Evolutionary conservation across 2,888 invertebrate genomes (phyloP).

Genomic region (Leucoma salicis): DNA sequence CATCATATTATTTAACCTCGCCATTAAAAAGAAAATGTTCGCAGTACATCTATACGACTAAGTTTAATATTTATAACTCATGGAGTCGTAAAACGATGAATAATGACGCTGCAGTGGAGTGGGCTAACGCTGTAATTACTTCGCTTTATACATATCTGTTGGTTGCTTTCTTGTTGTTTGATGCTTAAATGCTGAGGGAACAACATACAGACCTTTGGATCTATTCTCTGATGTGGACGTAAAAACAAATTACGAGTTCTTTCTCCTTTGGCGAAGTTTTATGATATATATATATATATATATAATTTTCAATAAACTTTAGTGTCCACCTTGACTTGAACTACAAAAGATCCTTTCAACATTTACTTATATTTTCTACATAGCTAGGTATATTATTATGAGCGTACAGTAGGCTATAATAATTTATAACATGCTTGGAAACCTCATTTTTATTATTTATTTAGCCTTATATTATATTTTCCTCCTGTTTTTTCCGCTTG

Average conservation of each 20-base stretch:
- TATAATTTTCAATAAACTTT: constrained; percentile 37
- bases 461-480: too few species aligned
- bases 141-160: constrained; percentile 70
- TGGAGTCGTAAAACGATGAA: constrained; percentile 81
- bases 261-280: constrained; percentile 44
- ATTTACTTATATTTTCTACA: constrained; percentile 24
- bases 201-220: constrained; percentile 60
- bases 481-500: too few species aligned
- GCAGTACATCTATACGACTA: constrained; percentile 80
- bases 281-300: constrained; percentile 36
- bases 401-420: too few species aligned
- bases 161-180: constrained; percentile 74
- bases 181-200: constrained; percentile 68
- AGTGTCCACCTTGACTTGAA: constrained; percentile 17
- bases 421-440: too few species aligned
- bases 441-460: too few species aligned
- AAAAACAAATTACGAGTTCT: constrained; percentile 60
- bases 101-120: constrained; percentile 79
- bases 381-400: too few species aligned
- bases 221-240: constrained; percentile 53
- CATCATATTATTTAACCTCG: constrained; percentile 73
- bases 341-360: constrained; percentile 25
- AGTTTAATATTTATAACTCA: constrained; percentile 82
- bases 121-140: constrained; percentile 79
- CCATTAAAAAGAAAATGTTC: constrained; percentile 81